Evolutionary conservation across 2,888 invertebrate genomes (phyloP).

Genomic region (Tribolium freemani): DNA sequence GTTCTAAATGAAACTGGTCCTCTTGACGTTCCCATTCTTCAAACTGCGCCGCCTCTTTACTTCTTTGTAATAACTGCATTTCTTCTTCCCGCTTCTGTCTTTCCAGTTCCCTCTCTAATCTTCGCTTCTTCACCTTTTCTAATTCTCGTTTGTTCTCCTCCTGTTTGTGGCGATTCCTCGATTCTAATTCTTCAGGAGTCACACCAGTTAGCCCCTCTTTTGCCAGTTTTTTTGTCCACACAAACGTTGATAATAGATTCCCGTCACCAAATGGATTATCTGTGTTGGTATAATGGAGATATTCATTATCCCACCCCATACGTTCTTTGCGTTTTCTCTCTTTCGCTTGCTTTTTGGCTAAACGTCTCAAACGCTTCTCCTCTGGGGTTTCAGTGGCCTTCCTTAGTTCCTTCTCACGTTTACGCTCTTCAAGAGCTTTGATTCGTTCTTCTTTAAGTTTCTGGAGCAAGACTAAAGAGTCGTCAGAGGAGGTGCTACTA

Average conservation of each 20-base stretch:
- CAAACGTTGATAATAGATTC: slow-evolving; percentile 93
- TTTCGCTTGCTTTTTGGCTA: slow-evolving; percentile 93
- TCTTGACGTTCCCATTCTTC: slow-evolving; percentile 97
- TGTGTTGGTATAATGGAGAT: slow-evolving; percentile 96
- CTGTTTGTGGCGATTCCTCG: slow-evolving; percentile 87
- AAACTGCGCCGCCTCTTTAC: slow-evolving; percentile 91
- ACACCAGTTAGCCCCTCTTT: slow-evolving; percentile 90
- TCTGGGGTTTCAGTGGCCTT: slow-evolving; percentile 96
- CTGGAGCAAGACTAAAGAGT: slow-evolving; percentile 76
- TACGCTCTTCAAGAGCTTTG: slow-evolving; percentile 76
- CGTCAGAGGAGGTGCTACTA: slow-evolving; percentile 58
- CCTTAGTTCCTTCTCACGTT: slow-evolving; percentile 78
- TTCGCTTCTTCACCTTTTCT: slow-evolving; percentile 92
- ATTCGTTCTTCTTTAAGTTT: slow-evolving; percentile 81
- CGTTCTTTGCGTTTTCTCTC: slow-evolving; percentile 88
- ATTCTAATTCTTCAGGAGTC: slow-evolving; percentile 84
- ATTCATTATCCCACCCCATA: slow-evolving; percentile 98
- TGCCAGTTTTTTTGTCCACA: slow-evolving; percentile 96
- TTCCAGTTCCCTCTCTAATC: slow-evolving; percentile 90
- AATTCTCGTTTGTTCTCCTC: slow-evolving; percentile 92
- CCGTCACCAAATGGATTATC: slow-evolving; percentile 99
- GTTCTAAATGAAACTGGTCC: slow-evolving; percentile 97
- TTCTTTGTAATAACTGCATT: slow-evolving; percentile 86
- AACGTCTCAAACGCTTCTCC: slow-evolving; percentile 85
- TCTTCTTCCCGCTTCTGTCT: slow-evolving; percentile 86